A percentile compares a stretch with the other conserved stretches of the same genome.
phyloP scores from a whole-genome alignment of 2,888 invertebrate genomes.

The Diplolepis rosae region DNA sequence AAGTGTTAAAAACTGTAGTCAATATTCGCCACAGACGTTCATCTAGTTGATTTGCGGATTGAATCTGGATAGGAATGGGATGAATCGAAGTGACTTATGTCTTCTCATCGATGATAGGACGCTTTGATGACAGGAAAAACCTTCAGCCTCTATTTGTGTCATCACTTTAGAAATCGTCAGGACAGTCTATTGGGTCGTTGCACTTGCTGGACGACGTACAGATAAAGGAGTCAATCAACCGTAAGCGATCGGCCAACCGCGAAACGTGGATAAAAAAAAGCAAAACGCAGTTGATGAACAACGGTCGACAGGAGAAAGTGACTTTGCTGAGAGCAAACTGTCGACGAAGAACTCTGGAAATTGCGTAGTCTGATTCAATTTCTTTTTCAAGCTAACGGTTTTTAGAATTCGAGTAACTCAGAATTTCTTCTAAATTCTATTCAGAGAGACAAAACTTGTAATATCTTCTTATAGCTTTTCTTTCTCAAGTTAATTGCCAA shows the following conservation, averaged over 20 bases:
- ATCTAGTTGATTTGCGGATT: constrained; percentile 1
- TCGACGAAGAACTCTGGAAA: background rate
- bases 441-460: background rate
- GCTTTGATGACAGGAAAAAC: constrained; percentile 17
- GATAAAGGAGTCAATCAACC: constrained; percentile 54
- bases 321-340: constrained; percentile 19
- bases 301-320: constrained; percentile 51
- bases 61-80: background rate
- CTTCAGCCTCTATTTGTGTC: background rate
- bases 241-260: constrained; percentile 48
- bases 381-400: background rate
- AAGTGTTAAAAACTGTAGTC: constrained; percentile 64
- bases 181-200: constrained; percentile 50
- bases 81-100: background rate
- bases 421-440: background rate
- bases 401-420: background rate
- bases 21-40: background rate
- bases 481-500: constrained; percentile 44
- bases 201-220: constrained; percentile 47
- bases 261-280: constrained; percentile 36
- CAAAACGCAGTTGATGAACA: constrained; percentile 17
- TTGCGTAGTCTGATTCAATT: background rate
- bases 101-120: background rate
- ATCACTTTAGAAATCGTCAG: constrained; percentile 6
- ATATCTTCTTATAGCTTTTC: background rate